Conservation (phyloP, 2,888 invertebrate genomes). For the Thymelicus sylvestris region DNA sequence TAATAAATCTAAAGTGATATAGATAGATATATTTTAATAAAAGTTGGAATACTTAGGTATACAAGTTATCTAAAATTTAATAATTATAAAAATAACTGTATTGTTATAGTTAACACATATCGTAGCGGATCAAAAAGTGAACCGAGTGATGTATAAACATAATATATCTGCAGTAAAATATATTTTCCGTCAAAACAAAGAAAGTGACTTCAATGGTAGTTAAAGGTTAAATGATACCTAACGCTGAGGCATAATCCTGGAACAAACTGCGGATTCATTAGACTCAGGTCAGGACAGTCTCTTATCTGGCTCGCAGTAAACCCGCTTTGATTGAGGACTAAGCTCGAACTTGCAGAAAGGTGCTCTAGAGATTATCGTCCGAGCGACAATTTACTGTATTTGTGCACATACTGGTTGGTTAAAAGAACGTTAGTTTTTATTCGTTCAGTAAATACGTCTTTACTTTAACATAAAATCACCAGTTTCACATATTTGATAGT, state of each 20-base stretch:
- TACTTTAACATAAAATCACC: neutral
- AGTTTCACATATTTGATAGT: neutral
- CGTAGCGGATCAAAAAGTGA: too few relatives aligned
- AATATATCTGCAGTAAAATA: too few relatives aligned
- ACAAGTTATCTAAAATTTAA: too few relatives aligned
- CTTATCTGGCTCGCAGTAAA: conserved; percentile 32
- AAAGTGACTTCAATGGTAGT: neutral
- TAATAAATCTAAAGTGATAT: too few relatives aligned
- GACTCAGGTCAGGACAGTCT: conserved; percentile 24
- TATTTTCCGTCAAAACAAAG: neutral
- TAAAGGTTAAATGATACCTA: conserved; percentile 10
- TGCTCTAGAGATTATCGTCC: conserved; percentile 22
- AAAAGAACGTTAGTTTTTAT: neutral
- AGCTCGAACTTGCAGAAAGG: conserved; percentile 30
- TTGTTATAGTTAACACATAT: too few relatives aligned
- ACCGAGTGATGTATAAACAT: too few relatives aligned
- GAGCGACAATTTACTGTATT: conserved; percentile 32
- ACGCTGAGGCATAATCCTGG: conserved; percentile 25
- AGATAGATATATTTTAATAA: too few relatives aligned
- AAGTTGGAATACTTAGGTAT: too few relatives aligned
- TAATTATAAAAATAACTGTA: too few relatives aligned
- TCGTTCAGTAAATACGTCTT: neutral
- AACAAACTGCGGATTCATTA: conserved; percentile 34
- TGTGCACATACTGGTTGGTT: conserved; percentile 3
- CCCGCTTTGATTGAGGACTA: conserved; percentile 33